These are phyloP conservation scores for Ciconia nigra DNA, from an alignment of 2,797 vertebrate species.

Conservation along the genomic window DNA sequence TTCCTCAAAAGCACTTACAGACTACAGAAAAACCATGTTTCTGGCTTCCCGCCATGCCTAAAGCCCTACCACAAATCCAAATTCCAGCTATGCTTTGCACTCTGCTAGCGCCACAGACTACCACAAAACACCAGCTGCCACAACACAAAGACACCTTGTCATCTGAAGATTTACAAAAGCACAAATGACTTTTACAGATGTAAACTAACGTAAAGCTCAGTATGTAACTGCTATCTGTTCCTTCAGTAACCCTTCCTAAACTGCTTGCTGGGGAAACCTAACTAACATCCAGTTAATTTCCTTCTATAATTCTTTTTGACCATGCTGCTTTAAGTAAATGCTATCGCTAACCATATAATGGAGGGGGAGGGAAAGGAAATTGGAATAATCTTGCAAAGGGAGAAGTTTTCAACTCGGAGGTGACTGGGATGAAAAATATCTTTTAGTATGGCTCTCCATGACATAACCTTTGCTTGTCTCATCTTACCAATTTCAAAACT, in stretches of 20 bases:
- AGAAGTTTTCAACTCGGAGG: neutral
- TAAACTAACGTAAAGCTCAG: neutral
- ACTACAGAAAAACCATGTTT: neutral
- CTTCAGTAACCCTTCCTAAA: neutral
- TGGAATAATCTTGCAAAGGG: neutral
- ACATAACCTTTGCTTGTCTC: neutral
- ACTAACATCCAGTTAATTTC: neutral
- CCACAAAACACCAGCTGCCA: neutral
- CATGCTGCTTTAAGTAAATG: neutral
- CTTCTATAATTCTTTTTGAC: neutral
- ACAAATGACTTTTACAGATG: neutral
- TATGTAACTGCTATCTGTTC: neutral
- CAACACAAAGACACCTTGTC: neutral
- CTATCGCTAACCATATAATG: neutral
- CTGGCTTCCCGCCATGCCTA: neutral
- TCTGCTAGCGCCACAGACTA: neutral
- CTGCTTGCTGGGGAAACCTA: neutral
- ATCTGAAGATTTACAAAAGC: neutral
- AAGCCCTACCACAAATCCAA: neutral
- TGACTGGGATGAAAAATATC: neutral
- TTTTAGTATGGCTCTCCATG: neutral
- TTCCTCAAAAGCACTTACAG: slow-evolving; percentile 39
- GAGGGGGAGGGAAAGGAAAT: neutral
- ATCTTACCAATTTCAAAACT: neutral
- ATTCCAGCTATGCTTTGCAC: neutral